Conservation (phyloP, 2,113 vertebrate species). For the Chaetops frenatus region DNA sequence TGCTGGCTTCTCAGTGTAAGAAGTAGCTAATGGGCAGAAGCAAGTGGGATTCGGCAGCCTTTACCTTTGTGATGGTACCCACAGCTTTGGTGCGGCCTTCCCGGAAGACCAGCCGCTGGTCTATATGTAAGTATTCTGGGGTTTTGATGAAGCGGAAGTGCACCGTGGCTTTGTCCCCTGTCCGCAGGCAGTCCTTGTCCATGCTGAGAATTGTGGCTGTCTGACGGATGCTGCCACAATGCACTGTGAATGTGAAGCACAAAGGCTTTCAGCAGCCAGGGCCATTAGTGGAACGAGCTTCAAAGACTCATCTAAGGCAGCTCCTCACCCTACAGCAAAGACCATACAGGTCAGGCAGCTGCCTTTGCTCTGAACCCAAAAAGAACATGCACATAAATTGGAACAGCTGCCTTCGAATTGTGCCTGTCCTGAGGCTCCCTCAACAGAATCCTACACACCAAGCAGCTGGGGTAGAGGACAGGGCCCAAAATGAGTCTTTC, state of each 20-base stretch:
- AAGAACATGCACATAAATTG: neutral
- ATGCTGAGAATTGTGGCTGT: slow-evolving; percentile 96
- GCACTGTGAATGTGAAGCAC: slow-evolving; percentile 71
- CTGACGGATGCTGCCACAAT: slow-evolving; percentile 97
- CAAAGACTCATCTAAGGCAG: neutral
- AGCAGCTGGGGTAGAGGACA: neutral
- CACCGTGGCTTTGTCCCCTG: slow-evolving; percentile 94
- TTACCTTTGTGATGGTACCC: slow-evolving; percentile 97
- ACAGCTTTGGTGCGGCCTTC: slow-evolving; percentile 98
- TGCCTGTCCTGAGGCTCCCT: neutral
- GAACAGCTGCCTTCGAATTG: neutral
- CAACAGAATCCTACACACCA: neutral
- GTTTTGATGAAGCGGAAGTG: slow-evolving; percentile 99
- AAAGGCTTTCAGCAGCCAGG: neutral
- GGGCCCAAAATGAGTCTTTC: neutral
- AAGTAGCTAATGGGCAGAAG: neutral
- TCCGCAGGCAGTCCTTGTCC: slow-evolving; percentile 95
- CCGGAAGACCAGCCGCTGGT: slow-evolving; percentile 95
- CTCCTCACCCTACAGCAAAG: neutral
- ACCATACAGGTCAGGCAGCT: accelerated
- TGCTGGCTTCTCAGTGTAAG: too few species aligned
- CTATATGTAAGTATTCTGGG: slow-evolving; percentile 92
- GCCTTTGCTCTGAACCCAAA: neutral
- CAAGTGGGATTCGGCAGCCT: neutral
- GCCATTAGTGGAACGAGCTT: neutral